Percentiles rank a stretch among this genome's conserved stretches.
These are phyloP conservation scores for Apis florea DNA, from an alignment of 1,140 invertebrate genomes.

Conservation along the genomic window DNA sequence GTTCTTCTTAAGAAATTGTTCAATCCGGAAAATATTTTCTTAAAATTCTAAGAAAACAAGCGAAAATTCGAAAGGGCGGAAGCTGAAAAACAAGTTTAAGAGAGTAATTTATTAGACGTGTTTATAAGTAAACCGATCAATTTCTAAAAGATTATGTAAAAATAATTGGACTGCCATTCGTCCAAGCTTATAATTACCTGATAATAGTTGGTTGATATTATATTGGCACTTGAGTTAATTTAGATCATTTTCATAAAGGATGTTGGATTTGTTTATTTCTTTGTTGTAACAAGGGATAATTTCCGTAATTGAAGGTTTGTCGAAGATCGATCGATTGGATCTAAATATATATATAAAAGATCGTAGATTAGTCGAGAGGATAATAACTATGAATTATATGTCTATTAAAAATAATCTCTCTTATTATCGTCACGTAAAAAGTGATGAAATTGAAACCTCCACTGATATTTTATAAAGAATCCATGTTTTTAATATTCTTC, in stretches of 20 bases:
- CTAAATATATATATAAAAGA: neutral
- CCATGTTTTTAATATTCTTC: neutral
- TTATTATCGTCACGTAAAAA: neutral
- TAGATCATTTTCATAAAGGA: neutral
- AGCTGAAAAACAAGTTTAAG: neutral
- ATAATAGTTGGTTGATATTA: neutral
- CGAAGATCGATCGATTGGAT: neutral
- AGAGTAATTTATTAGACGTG: neutral
- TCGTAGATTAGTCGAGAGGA: neutral
- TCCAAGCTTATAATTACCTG: constrained; percentile 1
- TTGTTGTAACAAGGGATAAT: neutral
- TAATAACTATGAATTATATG: neutral
- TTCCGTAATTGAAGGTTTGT: constrained; percentile 4
- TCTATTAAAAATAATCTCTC: neutral
- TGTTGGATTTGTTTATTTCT: neutral
- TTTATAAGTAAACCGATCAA: neutral
- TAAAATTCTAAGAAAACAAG: neutral
- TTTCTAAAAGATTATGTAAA: neutral
- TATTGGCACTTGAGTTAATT: neutral
- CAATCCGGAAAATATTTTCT: neutral
- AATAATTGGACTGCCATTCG: constrained; percentile 7
- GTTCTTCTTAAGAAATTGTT: neutral
- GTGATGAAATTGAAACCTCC: constrained; percentile 10
- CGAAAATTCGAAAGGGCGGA: too few species aligned
- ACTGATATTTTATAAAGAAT: neutral